A percentile compares a stretch with the other conserved stretches of the same genome.
Evolutionary conservation across 2,797 vertebrate genomes (phyloP).

Genomic region (Salarias fasciatus): DNA sequence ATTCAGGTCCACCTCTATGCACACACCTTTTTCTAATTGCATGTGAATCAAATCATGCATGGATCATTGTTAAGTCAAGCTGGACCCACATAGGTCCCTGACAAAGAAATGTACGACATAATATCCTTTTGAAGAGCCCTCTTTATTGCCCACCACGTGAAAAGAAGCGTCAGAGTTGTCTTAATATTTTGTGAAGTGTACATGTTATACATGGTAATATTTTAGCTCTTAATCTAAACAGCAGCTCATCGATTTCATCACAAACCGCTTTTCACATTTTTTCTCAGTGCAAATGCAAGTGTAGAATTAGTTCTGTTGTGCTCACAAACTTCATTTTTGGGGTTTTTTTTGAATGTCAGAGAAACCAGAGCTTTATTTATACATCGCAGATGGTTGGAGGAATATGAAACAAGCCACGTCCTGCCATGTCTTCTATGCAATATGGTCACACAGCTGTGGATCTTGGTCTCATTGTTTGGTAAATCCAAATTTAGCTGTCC

Average conservation of each 20-base stretch:
- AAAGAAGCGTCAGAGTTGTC: conserved; percentile 5
- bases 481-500: conserved; percentile 76
- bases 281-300: conserved; percentile 5
- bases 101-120: conserved; percentile 47
- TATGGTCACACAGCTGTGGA: conserved; percentile 78
- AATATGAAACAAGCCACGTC: conserved; percentile 64
- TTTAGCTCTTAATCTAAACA: not conserved
- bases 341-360: conserved; percentile 46
- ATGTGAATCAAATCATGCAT: conserved; percentile 55
- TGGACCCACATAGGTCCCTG: conserved; percentile 52
- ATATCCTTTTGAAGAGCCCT: conserved; percentile 31
- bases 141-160: conserved; percentile 39
- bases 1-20: conserved; percentile 51
- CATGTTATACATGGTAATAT: no score
- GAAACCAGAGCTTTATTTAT: conserved; percentile 62
- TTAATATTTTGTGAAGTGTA: no score
- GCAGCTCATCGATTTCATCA: not conserved
- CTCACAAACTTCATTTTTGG: conserved; percentile 28
- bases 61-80: conserved; percentile 55
- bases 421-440: conserved; percentile 67
- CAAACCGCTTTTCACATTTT: not conserved
- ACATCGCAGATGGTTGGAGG: conserved; percentile 64
- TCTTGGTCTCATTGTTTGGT: conserved; percentile 70
- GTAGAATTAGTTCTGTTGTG: conserved; percentile 15
- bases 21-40: conserved; percentile 53